phyloP scores from a whole-genome alignment of 2,888 invertebrate species.

The Ferrisia virgata region DNA sequence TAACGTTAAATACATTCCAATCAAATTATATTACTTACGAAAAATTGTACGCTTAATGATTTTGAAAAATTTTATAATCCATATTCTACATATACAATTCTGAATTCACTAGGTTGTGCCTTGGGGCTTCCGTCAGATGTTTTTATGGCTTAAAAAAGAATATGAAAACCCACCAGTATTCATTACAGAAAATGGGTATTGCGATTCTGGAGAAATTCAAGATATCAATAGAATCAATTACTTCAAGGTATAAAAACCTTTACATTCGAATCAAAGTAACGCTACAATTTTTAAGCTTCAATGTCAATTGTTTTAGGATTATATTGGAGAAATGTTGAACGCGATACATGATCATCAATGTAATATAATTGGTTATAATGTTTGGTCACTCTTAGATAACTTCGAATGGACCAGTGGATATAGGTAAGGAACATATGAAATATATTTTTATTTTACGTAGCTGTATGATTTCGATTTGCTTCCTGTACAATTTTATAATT shows the following conservation, averaged over 20 bases:
- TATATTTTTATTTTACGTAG: neutral
- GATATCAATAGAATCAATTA: slow-evolving; percentile 50
- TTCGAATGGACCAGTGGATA: slow-evolving; percentile 77
- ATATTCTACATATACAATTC: too few relatives aligned
- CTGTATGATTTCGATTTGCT: too few relatives aligned
- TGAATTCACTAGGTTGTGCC: slow-evolving; percentile 54
- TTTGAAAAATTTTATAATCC: too few relatives aligned
- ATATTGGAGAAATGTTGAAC: slow-evolving; percentile 56
- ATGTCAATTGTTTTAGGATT: slow-evolving; percentile 49
- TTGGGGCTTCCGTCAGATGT: slow-evolving; percentile 54
- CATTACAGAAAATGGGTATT: slow-evolving; percentile 56
- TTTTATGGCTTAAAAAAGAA: slow-evolving; percentile 55
- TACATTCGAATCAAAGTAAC: slow-evolving; percentile 47
- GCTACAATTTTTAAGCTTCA: too few relatives aligned
- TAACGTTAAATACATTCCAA: too few relatives aligned
- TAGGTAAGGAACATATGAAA: slow-evolving; percentile 65
- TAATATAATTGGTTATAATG: slow-evolving; percentile 65
- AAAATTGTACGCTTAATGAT: too few relatives aligned
- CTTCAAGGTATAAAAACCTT: slow-evolving; percentile 52
- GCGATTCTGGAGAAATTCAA: slow-evolving; percentile 51
- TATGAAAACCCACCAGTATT: slow-evolving; percentile 49
- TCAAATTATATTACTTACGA: too few relatives aligned
- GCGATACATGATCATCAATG: slow-evolving; percentile 58
- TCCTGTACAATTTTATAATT: too few relatives aligned
- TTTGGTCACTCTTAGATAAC: slow-evolving; percentile 78